Base-by-base conservation (phyloP, 2,113 vertebrate genomes). In the Zootoca vivipara region DNA sequence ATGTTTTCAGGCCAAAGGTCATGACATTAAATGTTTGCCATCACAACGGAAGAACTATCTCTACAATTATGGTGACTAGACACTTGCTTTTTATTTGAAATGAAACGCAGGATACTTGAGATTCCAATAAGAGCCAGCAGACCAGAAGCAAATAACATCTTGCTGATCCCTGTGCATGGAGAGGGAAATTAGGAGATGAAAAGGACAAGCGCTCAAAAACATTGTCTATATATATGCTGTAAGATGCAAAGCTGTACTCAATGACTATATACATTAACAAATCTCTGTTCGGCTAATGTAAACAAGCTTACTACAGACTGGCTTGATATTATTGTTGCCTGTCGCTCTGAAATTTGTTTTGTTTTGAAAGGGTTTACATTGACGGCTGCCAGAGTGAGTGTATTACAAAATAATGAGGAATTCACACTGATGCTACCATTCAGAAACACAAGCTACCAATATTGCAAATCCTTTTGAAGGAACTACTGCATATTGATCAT, bases 371-470 rank as follows among this genome's bases (percentile, higher is more conserved):
- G 46, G 15, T 16, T 52, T 56, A 52, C 18, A 15, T n/a, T 40
- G 5, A 9, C 16, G 78, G 5, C 46, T n/a, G 3, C 52, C 46
- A 79, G 52, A 79, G 15, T 6, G 52, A 79, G 28, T 6, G 7
- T 52, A n/a, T 72, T n/a, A n/a, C 70, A 72, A 72, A n/a, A 15
- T 72, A 13, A n/a, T n/a, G n/a, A 13, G n/a, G 70, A n/a, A 72
- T n/a, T n/a, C 70, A 72, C 70, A 72, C 30, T 33, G 70, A 72
- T 72, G n/a, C 70, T n/a, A 72, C 70, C 30, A 79, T 79, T 79
- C 46, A n/a, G 13, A 83, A 87, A 6, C 1, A 89, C 70, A 92
- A 93, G 46, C 72, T 86, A 91, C 91, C 87, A 10, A 58, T 84
- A 8, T 3, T 30, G 83, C 74, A 75, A 65, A 46, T 83, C 90